A percentile compares a stretch with the other conserved stretches of the same genome.
Conservation (phyloP, 1,140 invertebrate genomes). For the Drosophila fuyamai region DNA sequence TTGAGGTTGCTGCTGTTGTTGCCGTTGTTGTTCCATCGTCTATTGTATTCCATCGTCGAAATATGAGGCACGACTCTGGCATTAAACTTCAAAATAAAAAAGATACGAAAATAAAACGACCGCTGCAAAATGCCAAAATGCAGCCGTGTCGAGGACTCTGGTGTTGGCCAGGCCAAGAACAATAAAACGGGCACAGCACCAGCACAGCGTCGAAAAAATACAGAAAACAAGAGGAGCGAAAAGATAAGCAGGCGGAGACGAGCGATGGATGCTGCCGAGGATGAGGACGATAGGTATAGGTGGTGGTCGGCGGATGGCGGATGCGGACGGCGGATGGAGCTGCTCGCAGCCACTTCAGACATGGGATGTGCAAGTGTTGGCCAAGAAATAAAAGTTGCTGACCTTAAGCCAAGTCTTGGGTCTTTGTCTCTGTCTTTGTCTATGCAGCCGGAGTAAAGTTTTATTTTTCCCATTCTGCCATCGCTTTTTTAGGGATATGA, state of each 20-base stretch:
- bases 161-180: constrained; percentile 77
- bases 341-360: constrained; percentile 72
- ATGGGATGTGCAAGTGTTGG: constrained; percentile 69
- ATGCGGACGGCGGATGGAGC: constrained; percentile 21
- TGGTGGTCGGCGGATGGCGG: background rate
- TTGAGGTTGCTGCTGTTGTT: constrained; percentile 8
- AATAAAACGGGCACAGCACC: constrained; percentile 65
- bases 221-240: constrained; percentile 31
- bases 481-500: constrained; percentile 9
- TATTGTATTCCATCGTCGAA: constrained; percentile 82
- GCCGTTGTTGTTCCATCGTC: constrained; percentile 45
- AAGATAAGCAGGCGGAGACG: constrained; percentile 74
- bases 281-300: background rate
- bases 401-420: constrained; percentile 64
- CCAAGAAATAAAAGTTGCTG: constrained; percentile 82
- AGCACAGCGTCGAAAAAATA: constrained; percentile 23
- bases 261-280: constrained; percentile 35
- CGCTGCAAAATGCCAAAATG: constrained; percentile 81
- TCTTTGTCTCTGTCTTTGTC: constrained; percentile 70
- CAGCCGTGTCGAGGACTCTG: constrained; percentile 67
- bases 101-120: constrained; percentile 61
- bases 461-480: constrained; percentile 36
- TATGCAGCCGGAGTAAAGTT: constrained; percentile 67
- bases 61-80: constrained; percentile 82
- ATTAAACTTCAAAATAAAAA: constrained; percentile 73